Base-by-base conservation (phyloP, 2,113 vertebrate genomes). In the Sula dactylatra region DNA sequence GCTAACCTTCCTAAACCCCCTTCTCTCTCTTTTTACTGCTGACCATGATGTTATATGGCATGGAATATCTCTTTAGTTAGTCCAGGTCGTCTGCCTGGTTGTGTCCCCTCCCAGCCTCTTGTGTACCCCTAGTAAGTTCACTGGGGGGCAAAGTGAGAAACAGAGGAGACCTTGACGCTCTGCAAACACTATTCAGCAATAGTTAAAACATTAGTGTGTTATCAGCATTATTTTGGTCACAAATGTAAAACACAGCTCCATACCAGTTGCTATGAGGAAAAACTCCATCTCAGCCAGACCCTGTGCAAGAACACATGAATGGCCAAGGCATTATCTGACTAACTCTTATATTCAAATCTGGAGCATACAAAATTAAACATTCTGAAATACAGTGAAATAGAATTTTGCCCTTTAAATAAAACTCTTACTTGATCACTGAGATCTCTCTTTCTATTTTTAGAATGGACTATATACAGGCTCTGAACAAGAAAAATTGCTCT, bases 1-100 rank as follows among this genome's bases (percentile, higher is more conserved):
- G 4, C 6, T 69, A 49, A 22, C 4, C 19, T 76, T 6, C 18
- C 17, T 54, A 36, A 56, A 27, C 2, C 1, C 1, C 0, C 8
- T 55, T 56, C 32, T 76, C 22, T 44, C 13, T 25, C 27, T 84
- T 88, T 78, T 36, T 73, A 18, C 26, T 49, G 24, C 12, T 20
- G 8, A 65, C 13, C 15, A 42, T 29, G 9, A 26, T 44, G 10
- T 34, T 32, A 38, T 26, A 22, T 16, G 38, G 3, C 26, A 64
- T 20, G 25, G 12, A 71, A 71, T 77, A 47, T 34, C 56, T 40
- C 34, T 61, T 55, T 8, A 40, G 13, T 26, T 86, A n/a, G 10
- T 31, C 78, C 8, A 3, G 11, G 14, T 38, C 15, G 65, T 12
- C 24, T 78, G 8, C 16, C 45, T 26, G 11, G 5, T 94, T 62